Conservation (phyloP, 2,797 vertebrate species). For the Oreonectes daqikongensis region DNA sequence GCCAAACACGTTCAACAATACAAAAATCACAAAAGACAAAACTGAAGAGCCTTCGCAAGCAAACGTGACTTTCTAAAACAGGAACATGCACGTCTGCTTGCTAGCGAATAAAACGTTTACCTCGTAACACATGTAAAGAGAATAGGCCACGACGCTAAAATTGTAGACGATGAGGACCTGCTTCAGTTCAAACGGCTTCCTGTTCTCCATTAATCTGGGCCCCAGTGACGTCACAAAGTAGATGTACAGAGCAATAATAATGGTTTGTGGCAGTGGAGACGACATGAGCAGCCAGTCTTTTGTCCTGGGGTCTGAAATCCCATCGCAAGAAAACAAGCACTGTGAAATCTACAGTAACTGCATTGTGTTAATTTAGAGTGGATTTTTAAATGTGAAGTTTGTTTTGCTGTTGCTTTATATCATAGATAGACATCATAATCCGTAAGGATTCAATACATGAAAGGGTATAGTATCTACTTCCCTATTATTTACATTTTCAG, state of each 20-base stretch:
- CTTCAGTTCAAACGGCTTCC: slow-evolving; percentile 90
- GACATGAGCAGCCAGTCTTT: slow-evolving; percentile 90
- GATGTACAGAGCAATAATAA: slow-evolving; percentile 86
- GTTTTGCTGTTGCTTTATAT: background rate
- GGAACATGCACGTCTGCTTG: background rate
- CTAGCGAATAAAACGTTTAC: slow-evolving; percentile 62
- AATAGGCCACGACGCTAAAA: slow-evolving; percentile 87
- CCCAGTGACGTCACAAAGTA: slow-evolving; percentile 91
- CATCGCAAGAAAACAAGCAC: background rate
- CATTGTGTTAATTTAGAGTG: background rate
- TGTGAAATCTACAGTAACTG: background rate
- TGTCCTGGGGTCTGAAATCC: slow-evolving; percentile 83
- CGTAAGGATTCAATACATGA: too few species aligned
- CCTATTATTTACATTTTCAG: too few species aligned
- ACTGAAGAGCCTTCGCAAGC: background rate
- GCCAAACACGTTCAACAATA: slow-evolving; percentile 16
- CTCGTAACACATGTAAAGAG: slow-evolving; percentile 95
- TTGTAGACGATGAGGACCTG: slow-evolving; percentile 87
- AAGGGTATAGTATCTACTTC: too few species aligned
- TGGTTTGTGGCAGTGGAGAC: slow-evolving; percentile 86
- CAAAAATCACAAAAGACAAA: background rate
- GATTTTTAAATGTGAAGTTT: background rate
- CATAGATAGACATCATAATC: background rate
- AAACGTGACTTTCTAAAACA: background rate
- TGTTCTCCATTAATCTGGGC: slow-evolving; percentile 94